Percentiles rank a stretch among this genome's conserved stretches.
Evolutionary conservation across 2,113 vertebrate genomes (phyloP).

Genomic region (Micronycteris hirsuta): DNA sequence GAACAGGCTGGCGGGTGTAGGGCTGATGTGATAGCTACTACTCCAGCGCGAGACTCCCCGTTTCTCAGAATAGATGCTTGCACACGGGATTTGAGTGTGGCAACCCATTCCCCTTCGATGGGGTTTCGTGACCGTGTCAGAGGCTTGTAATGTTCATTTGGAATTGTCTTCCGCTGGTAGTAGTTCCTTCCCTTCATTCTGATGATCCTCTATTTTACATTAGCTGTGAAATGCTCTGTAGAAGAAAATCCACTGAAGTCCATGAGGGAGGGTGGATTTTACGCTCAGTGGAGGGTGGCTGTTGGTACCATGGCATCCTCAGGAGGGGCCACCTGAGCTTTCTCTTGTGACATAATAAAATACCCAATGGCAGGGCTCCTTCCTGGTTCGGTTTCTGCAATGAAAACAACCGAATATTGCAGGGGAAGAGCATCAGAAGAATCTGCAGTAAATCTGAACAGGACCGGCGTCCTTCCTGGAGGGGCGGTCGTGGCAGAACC

Average conservation of each 20-base stretch:
- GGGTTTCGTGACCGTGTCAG: not conserved
- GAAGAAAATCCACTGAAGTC: not conserved
- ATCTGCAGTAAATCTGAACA: not conserved
- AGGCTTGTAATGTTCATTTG: not conserved
- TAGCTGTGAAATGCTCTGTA: not conserved
- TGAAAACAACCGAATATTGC: not conserved
- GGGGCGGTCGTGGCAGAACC: no score
- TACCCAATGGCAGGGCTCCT: not conserved
- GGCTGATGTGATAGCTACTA: fast-evolving
- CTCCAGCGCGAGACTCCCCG: fast-evolving
- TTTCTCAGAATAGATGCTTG: not conserved
- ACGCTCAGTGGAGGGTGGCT: not conserved
- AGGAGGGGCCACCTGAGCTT: not conserved
- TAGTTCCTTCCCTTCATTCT: not conserved
- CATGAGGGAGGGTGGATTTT: not conserved
- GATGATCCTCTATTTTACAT: not conserved
- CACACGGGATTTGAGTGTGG: fast-evolving
- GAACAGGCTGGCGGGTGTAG: fast-evolving
- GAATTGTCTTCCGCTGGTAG: not conserved
- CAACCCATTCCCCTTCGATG: fast-evolving
- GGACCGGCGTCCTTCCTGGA: fast-evolving
- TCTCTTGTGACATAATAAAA: not conserved
- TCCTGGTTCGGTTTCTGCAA: not conserved
- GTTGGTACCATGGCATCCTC: not conserved
- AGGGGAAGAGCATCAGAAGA: not conserved